Evolutionary conservation across 2,888 invertebrate genomes (phyloP).

Genomic region (Phragmatobia fuliginosa): DNA sequence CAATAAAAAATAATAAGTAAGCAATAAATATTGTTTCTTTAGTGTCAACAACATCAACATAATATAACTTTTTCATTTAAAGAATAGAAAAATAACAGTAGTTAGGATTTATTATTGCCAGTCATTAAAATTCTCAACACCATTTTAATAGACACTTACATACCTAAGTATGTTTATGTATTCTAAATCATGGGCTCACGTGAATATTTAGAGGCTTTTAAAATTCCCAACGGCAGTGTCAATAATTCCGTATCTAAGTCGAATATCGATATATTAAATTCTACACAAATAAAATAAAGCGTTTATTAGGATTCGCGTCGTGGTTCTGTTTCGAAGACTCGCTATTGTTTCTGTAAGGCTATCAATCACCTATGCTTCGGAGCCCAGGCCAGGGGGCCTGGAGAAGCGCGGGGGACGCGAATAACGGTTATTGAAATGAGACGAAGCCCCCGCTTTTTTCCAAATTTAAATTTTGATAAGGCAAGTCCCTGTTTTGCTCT

Average conservation of each 20-base stretch:
- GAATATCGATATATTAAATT: slow-evolving; percentile 80
- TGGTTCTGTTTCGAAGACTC: slow-evolving; percentile 73
- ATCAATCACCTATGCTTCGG: slow-evolving; percentile 83
- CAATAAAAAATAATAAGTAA: neutral
- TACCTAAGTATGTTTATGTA: slow-evolving; percentile 46
- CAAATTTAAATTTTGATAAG: slow-evolving; percentile 87
- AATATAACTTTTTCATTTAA: neutral
- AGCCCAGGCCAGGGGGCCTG: slow-evolving; percentile 57
- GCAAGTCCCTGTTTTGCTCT: slow-evolving; percentile 83
- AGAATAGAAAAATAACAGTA: neutral
- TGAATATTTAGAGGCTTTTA: slow-evolving; percentile 62
- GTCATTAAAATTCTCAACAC: slow-evolving; percentile 49
- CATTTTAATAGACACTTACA: slow-evolving; percentile 50
- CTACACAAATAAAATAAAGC: slow-evolving; percentile 84
- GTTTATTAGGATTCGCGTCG: slow-evolving; percentile 85
- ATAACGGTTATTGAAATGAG: slow-evolving; percentile 87
- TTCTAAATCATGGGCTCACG: slow-evolving; percentile 52
- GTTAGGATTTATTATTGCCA: slow-evolving; percentile 18
- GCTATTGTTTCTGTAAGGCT: slow-evolving; percentile 83
- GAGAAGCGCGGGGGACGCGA: slow-evolving; percentile 64
- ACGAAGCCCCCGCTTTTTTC: slow-evolving; percentile 83
- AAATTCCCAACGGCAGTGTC: slow-evolving; percentile 70
- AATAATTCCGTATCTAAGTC: slow-evolving; percentile 78
- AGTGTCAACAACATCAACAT: neutral
- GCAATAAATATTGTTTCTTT: neutral